These are phyloP conservation scores for Panthera leo DNA, from an alignment of 2,113 vertebrate genomes.

Conservation along the genomic window DNA sequence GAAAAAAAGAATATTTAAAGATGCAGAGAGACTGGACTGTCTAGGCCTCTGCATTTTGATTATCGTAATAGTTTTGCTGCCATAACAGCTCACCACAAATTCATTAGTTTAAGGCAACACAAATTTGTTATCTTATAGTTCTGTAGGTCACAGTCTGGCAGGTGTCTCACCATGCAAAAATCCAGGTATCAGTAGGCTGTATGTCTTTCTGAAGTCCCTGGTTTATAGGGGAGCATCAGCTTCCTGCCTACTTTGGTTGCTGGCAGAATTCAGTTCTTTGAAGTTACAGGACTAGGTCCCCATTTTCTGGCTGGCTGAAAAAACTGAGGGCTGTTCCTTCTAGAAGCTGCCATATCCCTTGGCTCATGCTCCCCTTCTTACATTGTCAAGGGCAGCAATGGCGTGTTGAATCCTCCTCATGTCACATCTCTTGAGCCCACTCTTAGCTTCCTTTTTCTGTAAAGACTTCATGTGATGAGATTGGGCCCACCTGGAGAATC, in stretches of 20 bases:
- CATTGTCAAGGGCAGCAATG: background rate
- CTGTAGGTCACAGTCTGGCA: background rate
- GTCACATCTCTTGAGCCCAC: background rate
- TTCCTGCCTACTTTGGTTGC: background rate
- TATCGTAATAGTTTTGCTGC: background rate
- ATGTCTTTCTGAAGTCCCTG: background rate
- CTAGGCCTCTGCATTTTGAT: background rate
- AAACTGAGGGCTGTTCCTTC: background rate
- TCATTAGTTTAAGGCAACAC: background rate
- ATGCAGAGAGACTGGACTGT: background rate
- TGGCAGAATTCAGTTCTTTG: background rate
- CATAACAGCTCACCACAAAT: background rate
- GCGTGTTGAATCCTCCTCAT: background rate
- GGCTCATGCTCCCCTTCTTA: background rate
- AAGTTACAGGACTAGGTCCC: background rate
- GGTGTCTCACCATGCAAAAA: background rate
- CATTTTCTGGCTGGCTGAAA: background rate
- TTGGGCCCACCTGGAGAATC: background rate
- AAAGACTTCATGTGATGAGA: background rate
- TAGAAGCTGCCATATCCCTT: background rate
- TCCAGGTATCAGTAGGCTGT: background rate
- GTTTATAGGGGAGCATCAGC: background rate
- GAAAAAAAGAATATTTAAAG: background rate
- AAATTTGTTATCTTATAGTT: background rate
- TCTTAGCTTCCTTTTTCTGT: background rate